Evolutionary conservation across 2,113 vertebrate species (phyloP).

Genomic region (Bos javanicus): DNA sequence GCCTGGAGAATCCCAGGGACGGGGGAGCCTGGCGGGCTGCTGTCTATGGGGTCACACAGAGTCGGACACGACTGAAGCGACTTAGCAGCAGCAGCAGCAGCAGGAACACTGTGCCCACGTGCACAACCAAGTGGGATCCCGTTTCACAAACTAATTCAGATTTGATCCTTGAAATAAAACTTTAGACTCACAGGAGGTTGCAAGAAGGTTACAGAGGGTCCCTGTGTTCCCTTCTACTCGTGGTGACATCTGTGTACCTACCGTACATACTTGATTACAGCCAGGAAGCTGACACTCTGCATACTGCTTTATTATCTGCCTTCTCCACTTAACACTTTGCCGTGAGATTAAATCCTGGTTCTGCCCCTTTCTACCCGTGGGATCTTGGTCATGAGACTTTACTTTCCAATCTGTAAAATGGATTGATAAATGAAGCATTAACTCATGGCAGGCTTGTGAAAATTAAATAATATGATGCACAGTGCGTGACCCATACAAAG

Average conservation of each 20-base stretch:
- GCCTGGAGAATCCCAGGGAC: too few species aligned
- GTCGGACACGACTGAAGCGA: too few species aligned
- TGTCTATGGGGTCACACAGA: too few species aligned
- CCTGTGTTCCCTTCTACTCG: not conserved
- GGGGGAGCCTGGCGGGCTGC: too few species aligned
- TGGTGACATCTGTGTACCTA: fast-evolving
- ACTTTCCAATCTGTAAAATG: not conserved
- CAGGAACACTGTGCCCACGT: not conserved
- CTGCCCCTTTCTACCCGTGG: not conserved
- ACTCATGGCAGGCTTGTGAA: not conserved
- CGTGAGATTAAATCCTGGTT: not conserved
- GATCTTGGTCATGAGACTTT: not conserved
- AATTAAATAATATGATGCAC: fast-evolving
- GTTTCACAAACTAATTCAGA: not conserved
- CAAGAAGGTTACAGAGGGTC: not conserved
- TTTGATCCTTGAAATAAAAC: not conserved
- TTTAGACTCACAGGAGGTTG: not conserved
- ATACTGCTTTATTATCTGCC: not conserved
- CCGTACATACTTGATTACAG: too few species aligned
- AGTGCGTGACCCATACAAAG: fast-evolving
- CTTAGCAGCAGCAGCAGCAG: too few species aligned
- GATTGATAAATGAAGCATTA: not conserved
- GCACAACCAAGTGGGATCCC: too few species aligned
- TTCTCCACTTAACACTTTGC: not conserved
- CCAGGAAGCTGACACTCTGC: not conserved